phyloP scores from a whole-genome alignment of 2,888 invertebrate genomes.

The Bombylius discolor region DNA sequence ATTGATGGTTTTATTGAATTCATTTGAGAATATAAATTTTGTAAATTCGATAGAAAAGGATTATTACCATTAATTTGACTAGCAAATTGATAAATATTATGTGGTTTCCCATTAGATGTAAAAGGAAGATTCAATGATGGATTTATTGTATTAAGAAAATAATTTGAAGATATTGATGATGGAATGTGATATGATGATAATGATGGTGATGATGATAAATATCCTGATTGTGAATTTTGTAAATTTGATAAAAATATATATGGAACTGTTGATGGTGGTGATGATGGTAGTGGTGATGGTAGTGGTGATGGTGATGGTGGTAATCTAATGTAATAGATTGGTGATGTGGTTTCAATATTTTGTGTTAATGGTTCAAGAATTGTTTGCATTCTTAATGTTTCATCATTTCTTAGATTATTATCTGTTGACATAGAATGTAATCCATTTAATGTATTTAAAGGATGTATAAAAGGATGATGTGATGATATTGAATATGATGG shows the following conservation, averaged over 20 bases:
- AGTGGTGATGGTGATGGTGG: conserved; percentile 68
- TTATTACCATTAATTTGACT: not conserved
- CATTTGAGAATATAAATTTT: no score
- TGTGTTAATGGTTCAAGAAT: not conserved
- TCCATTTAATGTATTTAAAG: not conserved
- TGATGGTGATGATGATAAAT: not conserved
- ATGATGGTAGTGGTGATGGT: conserved; percentile 65
- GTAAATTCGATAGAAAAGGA: not conserved
- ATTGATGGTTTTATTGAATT: conserved; percentile 25
- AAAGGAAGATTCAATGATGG: conserved; percentile 60
- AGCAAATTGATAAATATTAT: conserved; percentile 61
- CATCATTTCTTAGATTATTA: not conserved
- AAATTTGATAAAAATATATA: conserved; percentile 4
- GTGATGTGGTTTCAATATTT: conserved; percentile 35
- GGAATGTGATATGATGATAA: no score
- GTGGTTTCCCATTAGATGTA: conserved; percentile 70
- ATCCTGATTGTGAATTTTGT: not conserved
- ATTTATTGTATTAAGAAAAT: conserved; percentile 26
- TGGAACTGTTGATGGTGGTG: conserved; percentile 45
- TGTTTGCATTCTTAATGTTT: not conserved
- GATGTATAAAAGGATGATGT: not conserved
- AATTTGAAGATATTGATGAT: no score
- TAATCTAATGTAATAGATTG: conserved; percentile 64
- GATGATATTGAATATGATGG: not conserved
- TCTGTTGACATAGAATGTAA: not conserved